These are phyloP conservation scores for Heptranchias perlo DNA, from an alignment of 2,113 vertebrate species.

Conservation along the genomic window DNA sequence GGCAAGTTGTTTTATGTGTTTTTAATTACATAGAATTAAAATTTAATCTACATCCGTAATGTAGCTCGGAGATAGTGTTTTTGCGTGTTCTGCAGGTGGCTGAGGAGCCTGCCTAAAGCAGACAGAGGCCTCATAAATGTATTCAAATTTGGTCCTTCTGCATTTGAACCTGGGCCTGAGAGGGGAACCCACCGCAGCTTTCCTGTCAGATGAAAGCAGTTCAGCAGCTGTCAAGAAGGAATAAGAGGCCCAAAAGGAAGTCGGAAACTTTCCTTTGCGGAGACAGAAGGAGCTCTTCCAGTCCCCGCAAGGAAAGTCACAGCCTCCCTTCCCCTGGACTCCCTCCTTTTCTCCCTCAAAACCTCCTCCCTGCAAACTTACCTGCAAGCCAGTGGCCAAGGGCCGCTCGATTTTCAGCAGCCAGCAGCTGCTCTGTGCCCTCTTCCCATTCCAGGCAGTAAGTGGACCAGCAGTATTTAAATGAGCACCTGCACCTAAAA, in stretches of 20 bases:
- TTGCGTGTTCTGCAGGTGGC: neutral
- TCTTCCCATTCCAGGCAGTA: too few relatives aligned
- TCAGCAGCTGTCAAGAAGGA: neutral
- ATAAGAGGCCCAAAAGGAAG: neutral
- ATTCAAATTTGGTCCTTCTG: neutral
- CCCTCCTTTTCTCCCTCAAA: too few relatives aligned
- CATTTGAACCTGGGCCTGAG: neutral
- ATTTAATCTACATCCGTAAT: neutral
- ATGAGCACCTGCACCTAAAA: neutral
- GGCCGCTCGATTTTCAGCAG: too few relatives aligned
- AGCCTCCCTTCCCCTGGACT: too few relatives aligned
- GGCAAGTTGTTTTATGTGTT: slow-evolving; percentile 4
- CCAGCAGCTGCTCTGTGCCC: too few relatives aligned
- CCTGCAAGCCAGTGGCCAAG: too few relatives aligned
- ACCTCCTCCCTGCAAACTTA: too few relatives aligned
- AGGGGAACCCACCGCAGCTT: neutral
- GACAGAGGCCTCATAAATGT: neutral
- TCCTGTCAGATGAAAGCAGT: neutral
- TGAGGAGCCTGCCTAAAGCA: neutral
- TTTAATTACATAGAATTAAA: slow-evolving; percentile 29
- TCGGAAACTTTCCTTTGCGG: neutral
- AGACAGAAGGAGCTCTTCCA: neutral
- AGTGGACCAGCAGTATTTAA: neutral
- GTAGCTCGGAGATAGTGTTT: neutral
- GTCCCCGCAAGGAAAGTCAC: too few relatives aligned